phyloP scores from a whole-genome alignment of 2,888 invertebrate species.

The Phrixothrix hirtus region DNA sequence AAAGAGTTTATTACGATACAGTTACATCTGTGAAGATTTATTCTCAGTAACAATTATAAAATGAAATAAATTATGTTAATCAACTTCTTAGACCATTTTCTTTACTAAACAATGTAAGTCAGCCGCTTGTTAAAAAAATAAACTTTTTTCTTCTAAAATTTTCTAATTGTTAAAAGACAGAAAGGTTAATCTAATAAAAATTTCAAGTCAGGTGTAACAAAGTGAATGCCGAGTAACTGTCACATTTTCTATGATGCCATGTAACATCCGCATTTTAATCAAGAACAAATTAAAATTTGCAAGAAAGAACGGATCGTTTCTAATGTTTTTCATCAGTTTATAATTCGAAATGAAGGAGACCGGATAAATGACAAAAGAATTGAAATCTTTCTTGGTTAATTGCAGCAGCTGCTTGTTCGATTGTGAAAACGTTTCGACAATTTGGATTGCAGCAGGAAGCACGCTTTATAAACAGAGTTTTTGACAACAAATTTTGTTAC shows the following conservation, averaged over 20 bases:
- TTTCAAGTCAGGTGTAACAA: neutral
- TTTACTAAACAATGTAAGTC: no score
- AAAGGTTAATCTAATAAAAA: neutral
- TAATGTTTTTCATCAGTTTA: neutral
- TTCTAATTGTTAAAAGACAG: neutral
- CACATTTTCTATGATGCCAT: neutral
- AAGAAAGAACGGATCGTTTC: no score
- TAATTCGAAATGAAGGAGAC: neutral
- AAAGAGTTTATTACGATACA: no score
- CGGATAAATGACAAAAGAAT: neutral
- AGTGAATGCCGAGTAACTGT: neutral
- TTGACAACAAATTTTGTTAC: conserved; percentile 35
- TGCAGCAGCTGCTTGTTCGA: conserved; percentile 17
- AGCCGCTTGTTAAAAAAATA: no score
- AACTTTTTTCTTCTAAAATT: no score
- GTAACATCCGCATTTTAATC: no score
- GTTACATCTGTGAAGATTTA: no score
- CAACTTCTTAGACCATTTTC: no score
- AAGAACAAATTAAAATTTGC: no score
- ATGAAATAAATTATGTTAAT: no score
- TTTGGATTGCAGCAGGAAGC: conserved; percentile 33
- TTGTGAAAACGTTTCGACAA: conserved; percentile 32
- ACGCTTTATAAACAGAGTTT: conserved; percentile 35
- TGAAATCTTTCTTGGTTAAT: conserved; percentile 1
- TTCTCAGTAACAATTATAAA: no score